Base-by-base conservation (phyloP, 2,888 invertebrate genomes). In the Acronicta aceris region DNA sequence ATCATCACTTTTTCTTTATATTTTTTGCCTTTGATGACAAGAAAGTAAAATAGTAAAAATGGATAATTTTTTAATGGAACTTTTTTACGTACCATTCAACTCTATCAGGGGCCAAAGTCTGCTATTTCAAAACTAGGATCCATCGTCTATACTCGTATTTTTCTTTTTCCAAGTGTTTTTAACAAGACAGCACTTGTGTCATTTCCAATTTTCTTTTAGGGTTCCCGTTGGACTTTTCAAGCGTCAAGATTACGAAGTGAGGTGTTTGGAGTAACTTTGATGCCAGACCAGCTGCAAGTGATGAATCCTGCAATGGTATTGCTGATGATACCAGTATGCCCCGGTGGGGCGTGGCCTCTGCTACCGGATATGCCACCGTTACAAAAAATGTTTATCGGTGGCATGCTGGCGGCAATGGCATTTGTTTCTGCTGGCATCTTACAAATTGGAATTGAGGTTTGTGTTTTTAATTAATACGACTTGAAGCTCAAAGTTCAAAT, bases 241-340 rank as follows among this genome's bases (percentile, higher is more conserved):
- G 97, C 97, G 0, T 96, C 96, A 0, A 93, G 96, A 57, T 96
- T 97, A 91, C 95, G 96, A 55, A 96, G 96, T 27, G 94, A 95
- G 71, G 85, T 96, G 12, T 87, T 92, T 21, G 94, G 94, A 0
- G 69, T 92, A 8, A 89, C 94, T n/a, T 89, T 96, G 51, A 93
- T 95, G 85, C 98, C 98, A 0, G 98, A 98, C 83, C 98, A 98
- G 90, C 96, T 98, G 91, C 97, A 97, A 78, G 97, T 97, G 33
- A 93, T 97, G 79, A 97, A 97, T 86, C 97, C 97, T 0, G 95
- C 96, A 0, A 94, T 97, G 85, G 97, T 97, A 15, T 89, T 97
- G 21, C 71, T 96, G 6, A 92, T 97, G 84, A 97, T 97, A 53
- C 97, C 97, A 0, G 77, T 96, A 16, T 96, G 96, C 53, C 94